Evolutionary conservation across 2,888 invertebrate genomes (phyloP).

Genomic region (Heptascelio sp.): DNA sequence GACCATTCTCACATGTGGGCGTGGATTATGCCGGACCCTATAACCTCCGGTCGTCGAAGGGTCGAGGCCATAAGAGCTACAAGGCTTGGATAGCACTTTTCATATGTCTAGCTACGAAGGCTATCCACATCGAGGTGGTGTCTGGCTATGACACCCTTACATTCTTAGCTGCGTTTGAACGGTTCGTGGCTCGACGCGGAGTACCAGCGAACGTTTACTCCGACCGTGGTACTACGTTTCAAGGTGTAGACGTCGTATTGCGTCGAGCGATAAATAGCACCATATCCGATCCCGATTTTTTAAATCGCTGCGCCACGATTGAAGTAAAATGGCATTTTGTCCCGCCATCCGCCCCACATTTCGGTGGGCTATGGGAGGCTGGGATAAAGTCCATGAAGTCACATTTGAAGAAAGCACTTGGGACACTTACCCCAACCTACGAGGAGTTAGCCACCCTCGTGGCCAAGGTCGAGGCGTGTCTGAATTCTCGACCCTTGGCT

Average conservation of each 20-base stretch:
- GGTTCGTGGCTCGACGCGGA: conserved; percentile 46
- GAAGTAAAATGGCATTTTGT: conserved; percentile 72
- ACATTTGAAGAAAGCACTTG: conserved; percentile 69
- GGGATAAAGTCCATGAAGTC: conserved; percentile 73
- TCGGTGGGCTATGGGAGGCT: conserved; percentile 76
- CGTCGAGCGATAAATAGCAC: conserved; percentile 8
- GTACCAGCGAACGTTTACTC: conserved; percentile 40
- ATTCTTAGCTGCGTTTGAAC: conserved; percentile 40
- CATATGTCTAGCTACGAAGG: conserved; percentile 24
- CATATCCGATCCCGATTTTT: not conserved
- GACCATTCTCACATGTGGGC: conserved; percentile 37
- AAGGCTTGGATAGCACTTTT: conserved; percentile 43
- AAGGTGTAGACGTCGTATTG: too few species aligned
- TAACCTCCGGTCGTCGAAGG: not conserved
- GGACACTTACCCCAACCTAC: not conserved
- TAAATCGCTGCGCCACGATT: too few species aligned
- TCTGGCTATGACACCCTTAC: conserved; percentile 29
- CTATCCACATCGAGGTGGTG: conserved; percentile 43
- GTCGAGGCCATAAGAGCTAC: conserved; percentile 15
- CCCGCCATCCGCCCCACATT: conserved; percentile 72
- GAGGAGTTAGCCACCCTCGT: conserved; percentile 11
- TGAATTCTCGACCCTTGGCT: conserved; percentile 2
- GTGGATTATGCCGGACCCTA: conserved; percentile 51
- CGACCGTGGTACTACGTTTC: conserved; percentile 49
- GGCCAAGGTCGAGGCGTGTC: not conserved